These are phyloP conservation scores for Trochalopteron elliotii DNA, from an alignment of 2,113 vertebrate genomes.

Conservation along the genomic window DNA sequence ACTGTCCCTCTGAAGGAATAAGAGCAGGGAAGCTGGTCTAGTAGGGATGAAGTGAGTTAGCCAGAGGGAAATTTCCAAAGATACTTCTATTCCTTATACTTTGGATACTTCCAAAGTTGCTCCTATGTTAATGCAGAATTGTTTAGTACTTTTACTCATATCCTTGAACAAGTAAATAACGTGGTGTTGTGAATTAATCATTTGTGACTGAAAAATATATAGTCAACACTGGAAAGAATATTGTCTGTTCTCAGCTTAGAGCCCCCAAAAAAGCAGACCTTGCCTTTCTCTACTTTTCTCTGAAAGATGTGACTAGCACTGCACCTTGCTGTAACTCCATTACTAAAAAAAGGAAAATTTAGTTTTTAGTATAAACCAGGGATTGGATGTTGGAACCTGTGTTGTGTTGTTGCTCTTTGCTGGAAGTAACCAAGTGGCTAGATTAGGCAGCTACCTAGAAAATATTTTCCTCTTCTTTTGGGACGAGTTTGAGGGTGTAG, in stretches of 20 bases:
- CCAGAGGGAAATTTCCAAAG: not conserved
- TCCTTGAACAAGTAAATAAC: not conserved
- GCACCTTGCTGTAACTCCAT: not conserved
- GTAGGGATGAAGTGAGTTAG: not conserved
- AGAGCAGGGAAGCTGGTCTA: not conserved
- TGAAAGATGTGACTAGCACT: not conserved
- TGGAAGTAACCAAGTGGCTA: not conserved
- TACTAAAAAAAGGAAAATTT: not conserved
- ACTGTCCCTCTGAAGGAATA: not conserved
- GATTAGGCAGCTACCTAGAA: not conserved
- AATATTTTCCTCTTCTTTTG: not conserved
- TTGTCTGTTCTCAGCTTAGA: not conserved
- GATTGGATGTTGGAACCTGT: not conserved
- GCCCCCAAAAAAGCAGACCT: not conserved
- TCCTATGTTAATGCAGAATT: not conserved
- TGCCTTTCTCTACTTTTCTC: not conserved
- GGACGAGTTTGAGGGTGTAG: not conserved
- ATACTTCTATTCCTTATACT: rapidly evolving
- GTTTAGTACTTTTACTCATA: not conserved
- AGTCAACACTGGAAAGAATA: not conserved
- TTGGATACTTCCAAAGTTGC: too few species aligned
- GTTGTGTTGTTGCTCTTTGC: not conserved
- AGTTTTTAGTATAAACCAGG: not conserved
- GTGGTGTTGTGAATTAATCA: not conserved
- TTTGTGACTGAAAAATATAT: not conserved